phyloP scores from a whole-genome alignment of 2,113 vertebrate species.

The Felis chaus region DNA sequence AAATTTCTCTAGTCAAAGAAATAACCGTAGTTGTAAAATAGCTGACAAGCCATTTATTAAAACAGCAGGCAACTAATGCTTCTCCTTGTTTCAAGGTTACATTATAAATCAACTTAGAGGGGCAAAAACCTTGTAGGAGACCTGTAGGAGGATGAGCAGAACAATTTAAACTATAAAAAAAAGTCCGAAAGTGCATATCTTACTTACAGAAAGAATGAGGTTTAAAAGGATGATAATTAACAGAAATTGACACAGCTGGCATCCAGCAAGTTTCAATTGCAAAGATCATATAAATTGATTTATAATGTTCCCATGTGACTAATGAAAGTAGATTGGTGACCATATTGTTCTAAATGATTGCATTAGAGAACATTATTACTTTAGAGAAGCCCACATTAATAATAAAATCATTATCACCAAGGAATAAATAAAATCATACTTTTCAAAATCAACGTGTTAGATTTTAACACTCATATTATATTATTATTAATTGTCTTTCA shows the following conservation, averaged over 20 bases:
- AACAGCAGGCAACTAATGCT: conserved; percentile 76
- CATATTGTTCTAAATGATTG: conserved; percentile 68
- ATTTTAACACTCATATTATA: background rate
- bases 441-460: conserved; percentile 20
- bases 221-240: conserved; percentile 61
- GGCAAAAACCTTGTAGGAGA: conserved; percentile 51
- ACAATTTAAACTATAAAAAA: conserved; percentile 62
- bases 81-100: conserved; percentile 83
- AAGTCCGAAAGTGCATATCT: conserved; percentile 56
- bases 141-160: conserved; percentile 72
- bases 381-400: conserved; percentile 48
- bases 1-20: conserved; percentile 69
- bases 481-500: conserved; percentile 3
- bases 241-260: conserved; percentile 46
- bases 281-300: conserved; percentile 71
- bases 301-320: conserved; percentile 74
- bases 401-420: conserved; percentile 40
- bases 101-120: conserved; percentile 82
- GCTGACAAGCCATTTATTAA: conserved; percentile 84
- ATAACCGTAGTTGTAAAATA: conserved; percentile 75
- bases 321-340: conserved; percentile 68
- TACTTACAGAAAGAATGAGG: conserved; percentile 60
- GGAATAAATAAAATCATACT: conserved; percentile 62
- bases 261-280: conserved; percentile 43
- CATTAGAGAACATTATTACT: conserved; percentile 55